Conservation (phyloP, 2,797 vertebrate species). For the Catamblyrhynchus diadema region DNA sequence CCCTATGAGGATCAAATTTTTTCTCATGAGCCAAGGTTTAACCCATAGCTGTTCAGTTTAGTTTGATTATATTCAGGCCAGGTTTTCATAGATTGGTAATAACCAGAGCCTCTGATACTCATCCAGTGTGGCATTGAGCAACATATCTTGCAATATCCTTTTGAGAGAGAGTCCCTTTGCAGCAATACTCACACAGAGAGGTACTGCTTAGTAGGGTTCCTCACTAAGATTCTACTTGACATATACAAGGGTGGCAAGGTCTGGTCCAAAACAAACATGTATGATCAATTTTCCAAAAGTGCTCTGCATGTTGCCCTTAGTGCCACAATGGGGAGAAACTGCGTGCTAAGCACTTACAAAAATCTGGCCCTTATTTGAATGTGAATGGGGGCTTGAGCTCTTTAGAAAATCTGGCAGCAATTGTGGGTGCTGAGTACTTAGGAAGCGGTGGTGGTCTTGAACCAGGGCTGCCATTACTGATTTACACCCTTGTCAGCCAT, state of each 20-base stretch:
- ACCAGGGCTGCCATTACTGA: slow-evolving; percentile 14
- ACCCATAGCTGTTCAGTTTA: background rate
- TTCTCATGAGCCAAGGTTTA: slow-evolving; percentile 8
- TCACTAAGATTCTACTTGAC: background rate
- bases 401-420: slow-evolving; percentile 46
- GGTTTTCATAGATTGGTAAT: background rate
- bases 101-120: background rate
- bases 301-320: slow-evolving; percentile 39
- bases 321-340: slow-evolving; percentile 33
- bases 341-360: slow-evolving; percentile 23
- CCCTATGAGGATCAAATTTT: background rate
- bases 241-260: background rate
- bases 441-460: slow-evolving; percentile 43
- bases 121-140: background rate
- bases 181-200: background rate
- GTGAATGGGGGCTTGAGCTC: background rate
- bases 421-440: slow-evolving; percentile 30
- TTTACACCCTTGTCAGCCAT: slow-evolving; percentile 34
- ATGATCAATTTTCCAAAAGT: slow-evolving; percentile 31
- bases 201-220: background rate
- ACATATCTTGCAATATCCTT: background rate
- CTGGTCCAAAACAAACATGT: slow-evolving; percentile 47
- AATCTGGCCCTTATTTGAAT: slow-evolving; percentile 43
- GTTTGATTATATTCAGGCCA: background rate
- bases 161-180: background rate